Percentiles rank a stretch among this genome's conserved stretches.
Evolutionary conservation across 2,113 vertebrate species (phyloP).

Genomic region (Hydrochoerus hydrochaeris): DNA sequence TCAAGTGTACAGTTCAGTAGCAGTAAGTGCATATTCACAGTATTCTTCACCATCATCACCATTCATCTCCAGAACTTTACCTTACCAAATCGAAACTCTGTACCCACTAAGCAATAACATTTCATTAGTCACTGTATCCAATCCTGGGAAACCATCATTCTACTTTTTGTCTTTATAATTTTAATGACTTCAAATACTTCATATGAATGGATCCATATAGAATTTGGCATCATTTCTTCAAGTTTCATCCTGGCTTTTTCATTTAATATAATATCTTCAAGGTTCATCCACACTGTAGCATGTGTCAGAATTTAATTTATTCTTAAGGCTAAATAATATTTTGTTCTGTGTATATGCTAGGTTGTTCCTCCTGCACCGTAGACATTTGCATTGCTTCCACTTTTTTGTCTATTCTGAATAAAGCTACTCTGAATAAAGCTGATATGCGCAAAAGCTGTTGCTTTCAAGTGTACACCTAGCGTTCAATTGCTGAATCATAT

Average conservation of each 20-base stretch:
- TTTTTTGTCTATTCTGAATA: conserved; percentile 15
- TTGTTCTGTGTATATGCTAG: not conserved
- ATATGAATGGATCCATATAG: not conserved
- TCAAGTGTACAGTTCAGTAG: not conserved
- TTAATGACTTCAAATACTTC: not conserved
- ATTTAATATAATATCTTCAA: not conserved
- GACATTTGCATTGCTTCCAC: not conserved
- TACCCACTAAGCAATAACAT: not conserved
- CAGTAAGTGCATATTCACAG: not conserved
- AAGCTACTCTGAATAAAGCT: conserved; percentile 19
- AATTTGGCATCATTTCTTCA: not conserved
- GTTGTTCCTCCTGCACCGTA: not conserved
- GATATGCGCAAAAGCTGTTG: not conserved
- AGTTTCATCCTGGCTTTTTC: not conserved
- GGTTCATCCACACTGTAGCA: not conserved
- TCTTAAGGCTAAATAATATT: not conserved
- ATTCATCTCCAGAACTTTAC: not conserved
- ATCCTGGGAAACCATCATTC: not conserved
- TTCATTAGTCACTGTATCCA: too few relatives aligned
- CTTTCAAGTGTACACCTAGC: not conserved
- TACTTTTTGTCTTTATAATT: not conserved
- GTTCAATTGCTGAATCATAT: not conserved
- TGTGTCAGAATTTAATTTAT: not conserved
- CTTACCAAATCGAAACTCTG: not conserved
- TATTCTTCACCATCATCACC: not conserved